Evolutionary conservation across 2,797 vertebrate species (phyloP), one percentile per base, ranked within the genome.

Genomic region (Crenichthys baileyi): DNA sequence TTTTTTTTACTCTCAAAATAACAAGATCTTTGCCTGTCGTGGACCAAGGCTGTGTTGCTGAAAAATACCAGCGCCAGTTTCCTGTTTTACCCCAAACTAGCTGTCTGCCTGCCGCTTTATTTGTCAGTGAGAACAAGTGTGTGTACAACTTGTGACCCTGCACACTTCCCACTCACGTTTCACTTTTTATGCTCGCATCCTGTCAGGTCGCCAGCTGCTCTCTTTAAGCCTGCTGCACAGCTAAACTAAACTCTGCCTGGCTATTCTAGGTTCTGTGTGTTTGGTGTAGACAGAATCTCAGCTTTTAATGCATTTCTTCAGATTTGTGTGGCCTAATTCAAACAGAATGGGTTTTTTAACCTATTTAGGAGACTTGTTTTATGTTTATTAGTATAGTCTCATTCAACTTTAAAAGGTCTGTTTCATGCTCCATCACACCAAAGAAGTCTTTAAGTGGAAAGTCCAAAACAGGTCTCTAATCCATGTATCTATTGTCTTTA

Each of bases 81-180:
- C 90, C 91, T 86, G 87, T 90, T 91, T 90, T 75, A 81, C 72
- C 51, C 72, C n/a, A 46, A 86, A 75, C 85, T 58, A 26, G 58
- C 72, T 3, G 31, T 75, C 71, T 76, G 79, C 20, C 60, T 58
- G 83, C 61, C 55, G 79, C 56, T 85, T 50, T 83, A 56, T 86
- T 72, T 75, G 76, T 81, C 56, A 79, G 72, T 80, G 82, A 75
- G 85, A 83, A 83, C n/a, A 31, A 78, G 81, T 82, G 78, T 86
- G 86, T 82, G 90, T 85, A 20, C 53, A 74, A 73, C 88, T 87
- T 79, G 86, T 90, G 90, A 92, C 89, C 88, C 79, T 41, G 82
- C 82, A 81, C 87, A 87, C 92, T 93, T 94, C 91, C 93, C 84
- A 80, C 90, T 93, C 91, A 90, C 90, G 85, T 94, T 94, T 94